Conservation (phyloP, 2,797 vertebrate species). For the Champsocephalus gunnari region DNA sequence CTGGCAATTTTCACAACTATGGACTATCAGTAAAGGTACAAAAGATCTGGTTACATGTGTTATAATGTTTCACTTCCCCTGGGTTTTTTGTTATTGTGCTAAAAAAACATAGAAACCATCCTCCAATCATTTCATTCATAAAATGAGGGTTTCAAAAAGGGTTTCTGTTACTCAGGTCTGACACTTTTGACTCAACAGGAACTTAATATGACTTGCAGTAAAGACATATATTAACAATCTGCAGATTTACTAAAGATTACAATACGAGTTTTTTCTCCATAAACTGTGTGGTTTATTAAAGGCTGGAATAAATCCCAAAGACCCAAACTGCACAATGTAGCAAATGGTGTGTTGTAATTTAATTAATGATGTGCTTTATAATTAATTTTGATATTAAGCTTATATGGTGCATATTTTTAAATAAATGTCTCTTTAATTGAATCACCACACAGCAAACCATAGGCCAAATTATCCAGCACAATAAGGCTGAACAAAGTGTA, state of each 20-base stretch:
- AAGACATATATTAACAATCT: background rate
- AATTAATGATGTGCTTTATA: background rate
- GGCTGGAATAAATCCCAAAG: background rate
- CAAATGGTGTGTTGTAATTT: background rate
- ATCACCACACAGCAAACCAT: background rate
- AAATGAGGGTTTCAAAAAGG: background rate
- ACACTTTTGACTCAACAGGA: background rate
- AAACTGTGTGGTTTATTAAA: background rate
- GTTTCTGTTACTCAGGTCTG: background rate
- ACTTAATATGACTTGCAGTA: background rate
- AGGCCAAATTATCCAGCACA: background rate
- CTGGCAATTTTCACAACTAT: slow-evolving; percentile 87
- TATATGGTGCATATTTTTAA: background rate
- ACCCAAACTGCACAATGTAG: background rate
- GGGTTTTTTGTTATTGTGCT: background rate
- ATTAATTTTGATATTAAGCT: background rate
- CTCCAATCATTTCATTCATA: too few species aligned
- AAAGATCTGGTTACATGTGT: background rate
- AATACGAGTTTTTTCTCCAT: background rate
- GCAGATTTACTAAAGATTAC: background rate
- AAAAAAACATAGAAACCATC: slow-evolving; percentile 11
- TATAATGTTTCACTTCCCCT: slow-evolving; percentile 22
- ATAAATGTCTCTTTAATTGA: slow-evolving; percentile 3
- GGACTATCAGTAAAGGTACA: slow-evolving; percentile 81
- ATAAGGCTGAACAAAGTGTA: too few species aligned